phyloP scores from a whole-genome alignment of 1,140 invertebrate genomes.

The Polyergus mexicanus region DNA sequence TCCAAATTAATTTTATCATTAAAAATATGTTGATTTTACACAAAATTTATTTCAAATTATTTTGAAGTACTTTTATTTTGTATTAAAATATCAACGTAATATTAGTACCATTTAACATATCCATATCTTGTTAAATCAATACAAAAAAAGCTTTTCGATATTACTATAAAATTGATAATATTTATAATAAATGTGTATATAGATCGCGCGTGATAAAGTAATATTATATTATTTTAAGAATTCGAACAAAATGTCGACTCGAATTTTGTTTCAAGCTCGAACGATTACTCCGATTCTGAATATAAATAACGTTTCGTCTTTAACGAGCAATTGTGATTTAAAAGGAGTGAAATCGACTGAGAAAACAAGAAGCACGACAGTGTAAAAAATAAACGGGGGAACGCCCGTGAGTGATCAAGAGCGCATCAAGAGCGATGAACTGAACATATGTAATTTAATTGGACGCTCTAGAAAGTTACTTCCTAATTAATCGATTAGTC shows the following conservation, averaged over 20 bases:
- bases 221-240: background rate
- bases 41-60: too few relatives aligned
- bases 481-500: slow-evolving; percentile 70
- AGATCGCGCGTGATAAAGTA: slow-evolving; percentile 8
- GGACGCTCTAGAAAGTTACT: slow-evolving; percentile 71
- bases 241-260: background rate
- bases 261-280: slow-evolving; percentile 5
- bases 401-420: slow-evolving; percentile 67
- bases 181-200: background rate
- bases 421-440: slow-evolving; percentile 53
- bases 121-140: too few relatives aligned
- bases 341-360: slow-evolving; percentile 72
- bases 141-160: background rate
- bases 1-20: too few relatives aligned
- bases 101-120: too few relatives aligned
- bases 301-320: slow-evolving; percentile 44
- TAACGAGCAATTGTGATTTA: slow-evolving; percentile 68
- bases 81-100: too few relatives aligned
- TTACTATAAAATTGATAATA: slow-evolving; percentile 2
- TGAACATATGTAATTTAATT: slow-evolving; percentile 67
- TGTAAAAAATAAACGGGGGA: slow-evolving; percentile 60
- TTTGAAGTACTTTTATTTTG: too few relatives aligned
- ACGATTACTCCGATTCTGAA: slow-evolving; percentile 14
- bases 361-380: slow-evolving; percentile 46
- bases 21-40: too few relatives aligned